phyloP scores from a whole-genome alignment of 2,113 vertebrate species.

The Aleadryas rufinucha region DNA sequence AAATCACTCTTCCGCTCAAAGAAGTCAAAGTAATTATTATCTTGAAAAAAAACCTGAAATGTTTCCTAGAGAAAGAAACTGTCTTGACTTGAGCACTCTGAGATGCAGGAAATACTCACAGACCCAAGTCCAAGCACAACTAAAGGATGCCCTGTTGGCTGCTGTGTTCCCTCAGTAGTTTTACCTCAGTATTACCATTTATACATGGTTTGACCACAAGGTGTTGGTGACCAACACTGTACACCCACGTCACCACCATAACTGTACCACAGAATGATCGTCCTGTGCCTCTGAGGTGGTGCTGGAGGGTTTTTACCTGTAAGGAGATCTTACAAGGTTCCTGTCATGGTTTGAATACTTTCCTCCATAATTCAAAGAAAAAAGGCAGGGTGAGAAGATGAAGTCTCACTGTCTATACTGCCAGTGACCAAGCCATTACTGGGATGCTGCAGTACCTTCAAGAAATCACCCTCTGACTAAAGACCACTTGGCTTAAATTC shows the following conservation, averaged over 20 bases:
- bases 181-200: neutral
- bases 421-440: neutral
- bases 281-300: neutral
- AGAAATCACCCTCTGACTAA: neutral
- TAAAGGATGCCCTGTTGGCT: neutral
- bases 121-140: neutral
- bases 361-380: neutral
- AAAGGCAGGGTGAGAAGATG: neutral
- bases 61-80: neutral
- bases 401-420: neutral
- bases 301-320: neutral
- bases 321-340: neutral
- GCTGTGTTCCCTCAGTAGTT: neutral
- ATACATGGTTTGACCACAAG: neutral
- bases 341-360: neutral
- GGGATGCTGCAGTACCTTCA: neutral
- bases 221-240: neutral
- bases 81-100: neutral
- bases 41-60: neutral
- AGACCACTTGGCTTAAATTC: neutral
- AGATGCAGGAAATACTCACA: neutral
- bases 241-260: neutral
- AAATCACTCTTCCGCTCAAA: neutral
- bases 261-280: fast-evolving
- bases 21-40: neutral